A percentile compares a stretch with the other conserved stretches of the same genome.
These are phyloP conservation scores for Empidonax alnorum DNA, from an alignment of 2,113 vertebrate species.

Conservation along the genomic window DNA sequence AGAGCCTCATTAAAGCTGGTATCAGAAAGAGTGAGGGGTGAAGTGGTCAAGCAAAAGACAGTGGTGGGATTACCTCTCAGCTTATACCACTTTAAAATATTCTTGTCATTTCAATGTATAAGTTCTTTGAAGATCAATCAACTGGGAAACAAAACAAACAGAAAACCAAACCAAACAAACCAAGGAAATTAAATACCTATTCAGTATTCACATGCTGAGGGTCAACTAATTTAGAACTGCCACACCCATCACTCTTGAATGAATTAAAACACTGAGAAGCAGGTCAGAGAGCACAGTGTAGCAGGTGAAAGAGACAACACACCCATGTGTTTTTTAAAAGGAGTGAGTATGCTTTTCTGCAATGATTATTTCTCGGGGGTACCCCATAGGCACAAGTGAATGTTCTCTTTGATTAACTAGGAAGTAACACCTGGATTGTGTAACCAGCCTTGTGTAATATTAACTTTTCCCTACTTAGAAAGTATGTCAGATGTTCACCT, in stretches of 20 bases:
- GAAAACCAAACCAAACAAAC: neutral
- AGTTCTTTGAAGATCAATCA: neutral
- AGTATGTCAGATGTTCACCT: neutral
- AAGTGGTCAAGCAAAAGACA: accelerated
- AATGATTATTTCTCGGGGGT: neutral
- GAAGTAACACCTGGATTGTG: neutral
- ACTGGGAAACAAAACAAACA: neutral
- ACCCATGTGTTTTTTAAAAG: neutral
- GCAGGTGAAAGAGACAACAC: neutral
- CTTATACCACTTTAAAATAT: neutral
- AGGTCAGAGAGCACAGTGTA: neutral
- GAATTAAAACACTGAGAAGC: neutral
- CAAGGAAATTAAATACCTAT: neutral
- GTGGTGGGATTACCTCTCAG: neutral
- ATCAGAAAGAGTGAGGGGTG: neutral
- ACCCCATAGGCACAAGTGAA: neutral
- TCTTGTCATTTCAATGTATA: neutral
- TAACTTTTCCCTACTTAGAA: neutral
- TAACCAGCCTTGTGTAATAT: neutral
- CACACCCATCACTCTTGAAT: neutral
- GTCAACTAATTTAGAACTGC: neutral
- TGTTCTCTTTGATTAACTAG: neutral
- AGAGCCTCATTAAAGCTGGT: neutral
- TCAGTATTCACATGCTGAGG: neutral
- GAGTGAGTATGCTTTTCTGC: neutral